These are phyloP conservation scores for Troides aeacus DNA, from an alignment of 2,888 invertebrate genomes.

Conservation along the genomic window DNA sequence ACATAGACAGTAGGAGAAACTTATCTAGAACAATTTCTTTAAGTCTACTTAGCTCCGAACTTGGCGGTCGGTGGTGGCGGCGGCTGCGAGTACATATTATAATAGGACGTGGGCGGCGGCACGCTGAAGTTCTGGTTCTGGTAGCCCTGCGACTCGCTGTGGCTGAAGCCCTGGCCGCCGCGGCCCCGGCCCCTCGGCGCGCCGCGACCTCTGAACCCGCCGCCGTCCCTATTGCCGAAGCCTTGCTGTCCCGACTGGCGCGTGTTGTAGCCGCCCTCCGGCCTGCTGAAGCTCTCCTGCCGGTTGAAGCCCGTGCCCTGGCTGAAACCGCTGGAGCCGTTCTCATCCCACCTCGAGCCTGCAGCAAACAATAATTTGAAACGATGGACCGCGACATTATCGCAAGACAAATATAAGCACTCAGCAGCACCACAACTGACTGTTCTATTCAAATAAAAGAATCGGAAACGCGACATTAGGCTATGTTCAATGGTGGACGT, in stretches of 20 bases:
- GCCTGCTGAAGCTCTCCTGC: conserved; percentile 35
- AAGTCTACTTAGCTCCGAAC: conserved; percentile 27
- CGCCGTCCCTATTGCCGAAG: conserved; percentile 41
- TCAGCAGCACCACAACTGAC: no score
- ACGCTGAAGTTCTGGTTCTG: conserved; percentile 39
- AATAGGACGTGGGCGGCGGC: conserved; percentile 62
- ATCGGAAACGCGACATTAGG: no score
- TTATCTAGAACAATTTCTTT: background rate
- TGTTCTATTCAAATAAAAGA: no score
- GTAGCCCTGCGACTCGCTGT: conserved; percentile 24
- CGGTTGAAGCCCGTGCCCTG: conserved; percentile 30
- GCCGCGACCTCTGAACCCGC: conserved; percentile 51
- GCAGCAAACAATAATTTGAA: background rate
- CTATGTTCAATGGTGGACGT: no score
- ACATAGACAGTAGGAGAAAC: no score
- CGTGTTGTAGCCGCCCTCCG: conserved; percentile 30
- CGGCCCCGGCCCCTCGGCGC: conserved; percentile 40
- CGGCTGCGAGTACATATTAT: conserved; percentile 71
- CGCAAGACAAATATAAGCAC: no score
- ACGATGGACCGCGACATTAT: no score
- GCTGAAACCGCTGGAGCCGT: conserved; percentile 31
- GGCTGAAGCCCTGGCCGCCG: conserved; percentile 32
- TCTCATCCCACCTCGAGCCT: conserved; percentile 59
- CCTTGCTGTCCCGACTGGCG: conserved; percentile 30
- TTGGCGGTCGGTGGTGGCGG: conserved; percentile 53